Conservation (phyloP, 2,797 vertebrate genomes). For the Macroramphosus scolopax region DNA sequence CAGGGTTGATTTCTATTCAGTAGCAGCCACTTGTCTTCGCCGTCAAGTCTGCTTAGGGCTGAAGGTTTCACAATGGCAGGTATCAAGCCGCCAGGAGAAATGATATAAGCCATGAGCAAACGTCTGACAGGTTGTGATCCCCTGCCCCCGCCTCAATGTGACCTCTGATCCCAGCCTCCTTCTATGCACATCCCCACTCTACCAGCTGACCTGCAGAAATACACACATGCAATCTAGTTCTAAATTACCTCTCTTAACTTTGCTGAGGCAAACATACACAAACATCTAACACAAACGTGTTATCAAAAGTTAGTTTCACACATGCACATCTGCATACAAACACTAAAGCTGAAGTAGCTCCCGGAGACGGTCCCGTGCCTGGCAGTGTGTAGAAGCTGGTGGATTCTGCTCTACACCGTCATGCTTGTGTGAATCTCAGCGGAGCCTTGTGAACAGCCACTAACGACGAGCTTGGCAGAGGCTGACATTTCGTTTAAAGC, state of each 20-base stretch:
- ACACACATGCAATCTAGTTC: no score
- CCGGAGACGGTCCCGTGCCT: slow-evolving; percentile 7
- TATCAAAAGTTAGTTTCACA: no score
- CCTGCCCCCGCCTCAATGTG: slow-evolving; percentile 4
- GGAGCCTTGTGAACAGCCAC: slow-evolving; percentile 51
- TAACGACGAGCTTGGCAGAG: no score
- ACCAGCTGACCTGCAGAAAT: slow-evolving; percentile 5
- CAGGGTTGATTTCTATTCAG: slow-evolving; percentile 59
- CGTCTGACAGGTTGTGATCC: slow-evolving; percentile 49
- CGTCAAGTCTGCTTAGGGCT: slow-evolving; percentile 58
- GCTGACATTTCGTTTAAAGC: no score
- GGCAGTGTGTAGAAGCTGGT: slow-evolving; percentile 12
- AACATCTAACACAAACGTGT: no score
- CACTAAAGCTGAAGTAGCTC: slow-evolving; percentile 9
- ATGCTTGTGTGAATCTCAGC: slow-evolving; percentile 57
- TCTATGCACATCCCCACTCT: background rate
- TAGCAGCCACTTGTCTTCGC: slow-evolving; percentile 42
- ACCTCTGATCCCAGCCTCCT: slow-evolving; percentile 43
- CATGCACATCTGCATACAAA: no score
- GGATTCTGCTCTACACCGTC: slow-evolving; percentile 45
- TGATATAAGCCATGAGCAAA: slow-evolving; percentile 40
- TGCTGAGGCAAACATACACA: no score
- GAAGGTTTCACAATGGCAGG: slow-evolving; percentile 57
- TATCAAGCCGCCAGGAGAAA: slow-evolving; percentile 36
- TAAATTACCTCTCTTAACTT: no score